Conservation (phyloP, 2,888 invertebrate genomes). For the Acanthosoma haemorrhoidale region DNA sequence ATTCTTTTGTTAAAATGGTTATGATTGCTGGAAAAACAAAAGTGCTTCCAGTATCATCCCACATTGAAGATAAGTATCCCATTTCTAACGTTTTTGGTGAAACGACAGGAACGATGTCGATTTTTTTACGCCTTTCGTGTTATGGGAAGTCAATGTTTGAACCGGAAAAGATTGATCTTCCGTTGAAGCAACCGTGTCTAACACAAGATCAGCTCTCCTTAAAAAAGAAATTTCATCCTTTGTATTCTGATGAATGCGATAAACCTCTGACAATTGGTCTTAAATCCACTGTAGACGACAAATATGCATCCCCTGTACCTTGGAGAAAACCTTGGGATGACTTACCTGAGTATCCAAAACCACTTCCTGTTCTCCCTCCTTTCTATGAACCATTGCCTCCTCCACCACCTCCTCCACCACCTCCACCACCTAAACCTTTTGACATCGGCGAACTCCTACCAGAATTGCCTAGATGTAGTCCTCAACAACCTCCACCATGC, state of each 20-base stretch:
- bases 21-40: constrained; percentile 26
- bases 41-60: constrained; percentile 32
- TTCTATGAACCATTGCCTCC: not conserved
- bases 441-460: not conserved
- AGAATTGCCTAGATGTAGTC: constrained; percentile 8
- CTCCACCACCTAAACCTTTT: not conserved
- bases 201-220: not conserved
- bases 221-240: not conserved
- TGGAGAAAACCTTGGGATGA: not conserved
- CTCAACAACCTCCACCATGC: constrained; percentile 3
- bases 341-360: not conserved
- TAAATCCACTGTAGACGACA: not conserved
- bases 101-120: constrained; percentile 18
- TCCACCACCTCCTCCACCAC: not conserved
- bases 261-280: not conserved
- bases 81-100: constrained; percentile 32
- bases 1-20: constrained; percentile 32
- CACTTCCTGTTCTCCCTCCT: not conserved
- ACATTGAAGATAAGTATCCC: constrained; percentile 25
- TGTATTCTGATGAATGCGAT: not conserved
- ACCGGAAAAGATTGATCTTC: not conserved
- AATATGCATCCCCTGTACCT: not conserved
- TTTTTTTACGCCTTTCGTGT: constrained; percentile 33
- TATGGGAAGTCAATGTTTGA: constrained; percentile 30
- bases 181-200: not conserved